Evolutionary conservation across 1,140 invertebrate species (phyloP), one percentile per base, ranked within the genome.

Genomic region (Diorhabda elongata): DNA sequence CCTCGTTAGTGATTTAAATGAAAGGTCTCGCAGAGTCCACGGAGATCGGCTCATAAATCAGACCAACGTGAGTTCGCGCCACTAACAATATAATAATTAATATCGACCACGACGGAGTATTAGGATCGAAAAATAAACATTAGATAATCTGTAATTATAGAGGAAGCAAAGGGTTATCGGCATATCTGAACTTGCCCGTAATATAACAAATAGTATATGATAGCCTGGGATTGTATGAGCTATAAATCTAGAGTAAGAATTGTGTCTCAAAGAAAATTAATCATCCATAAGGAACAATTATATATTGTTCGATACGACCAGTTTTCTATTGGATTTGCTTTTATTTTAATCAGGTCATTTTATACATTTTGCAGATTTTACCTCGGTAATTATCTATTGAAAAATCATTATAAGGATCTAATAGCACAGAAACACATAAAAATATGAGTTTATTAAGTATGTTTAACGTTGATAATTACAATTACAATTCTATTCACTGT

Each of bases 111-210:
- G 71, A 69, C 26, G 52, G 72, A 66, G 63, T 61, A 74, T 76
- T 74, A 76, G 73, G 64, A 69, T 67, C 74, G 71, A 74, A 76
- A 76, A 74, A 74, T 76, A 74, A 74, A 74, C 73, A 76, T 74
- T 74, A 69, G 74, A 76, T 76, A 76, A 76, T 71, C 70, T 66
- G 68, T 76, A 76, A 76, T 76, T 76, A 76, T 71, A 74, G 70
- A 58, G 66, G 69, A 44, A 67, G 60, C 68, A 56, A 8, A 42
- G 65, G 66, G 70, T 74, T 72, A 74, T 74, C 73, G 63, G 41
- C 9, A 44, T 65, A 69, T 72, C 71, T 68, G 52, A 67, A 59
- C 65, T 56, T 26, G 63, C 47, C 43, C 61, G 44, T 62, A 62
- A 9, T 62, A 62, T 62, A 64, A 57, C 63, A 64, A 64, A 64